Base-by-base conservation (phyloP, 1,140 invertebrate species). In the Idris sp. region DNA sequence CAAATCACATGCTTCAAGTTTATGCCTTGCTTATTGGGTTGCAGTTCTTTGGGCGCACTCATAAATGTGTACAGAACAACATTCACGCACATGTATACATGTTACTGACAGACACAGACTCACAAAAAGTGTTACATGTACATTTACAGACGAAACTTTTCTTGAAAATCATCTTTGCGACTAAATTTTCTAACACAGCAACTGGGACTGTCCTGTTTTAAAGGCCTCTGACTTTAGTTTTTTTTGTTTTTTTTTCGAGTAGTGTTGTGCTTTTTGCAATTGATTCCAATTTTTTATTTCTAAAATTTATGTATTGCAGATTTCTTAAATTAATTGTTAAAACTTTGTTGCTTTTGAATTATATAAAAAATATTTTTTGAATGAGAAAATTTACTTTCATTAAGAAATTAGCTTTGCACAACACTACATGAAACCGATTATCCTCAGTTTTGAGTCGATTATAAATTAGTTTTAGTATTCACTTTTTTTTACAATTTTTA, bases 101-200 rank as follows among this genome's bases (percentile, higher is more conserved):
- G 49, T 33, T 51, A n/a, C n/a, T n/a, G n/a, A n/a, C n/a, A n/a
- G n/a, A n/a, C n/a, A n/a, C n/a, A n/a, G n/a, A n/a, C n/a, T n/a
- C n/a, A n/a, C n/a, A n/a, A n/a, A n/a, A n/a, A n/a, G n/a, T n/a
- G n/a, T n/a, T 25, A 4, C 22, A 25, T 4, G 3, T 30, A 30
- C 28, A 30, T n/a, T 4, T 30, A 30, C 68, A 69, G 69, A 79
- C 64, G 75, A 81, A 81, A 79, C 68, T 75, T 74, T 74, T 78
- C 74, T 75, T 75, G 79, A 81, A 81, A 79, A 76, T 74, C 75
- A 56, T 74, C 25, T 46, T 4, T 22, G 18, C 13, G 26, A 44
- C 44, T 26, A 54, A 67, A 46, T n/a, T 68, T 35, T 65, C 69
- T 75, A 65, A 49, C 68, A 59, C 64, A 19, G 18, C 44, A 31